These are phyloP conservation scores for Aeoliscus strigatus DNA, from an alignment of 2,797 vertebrate species.

Conservation along the genomic window DNA sequence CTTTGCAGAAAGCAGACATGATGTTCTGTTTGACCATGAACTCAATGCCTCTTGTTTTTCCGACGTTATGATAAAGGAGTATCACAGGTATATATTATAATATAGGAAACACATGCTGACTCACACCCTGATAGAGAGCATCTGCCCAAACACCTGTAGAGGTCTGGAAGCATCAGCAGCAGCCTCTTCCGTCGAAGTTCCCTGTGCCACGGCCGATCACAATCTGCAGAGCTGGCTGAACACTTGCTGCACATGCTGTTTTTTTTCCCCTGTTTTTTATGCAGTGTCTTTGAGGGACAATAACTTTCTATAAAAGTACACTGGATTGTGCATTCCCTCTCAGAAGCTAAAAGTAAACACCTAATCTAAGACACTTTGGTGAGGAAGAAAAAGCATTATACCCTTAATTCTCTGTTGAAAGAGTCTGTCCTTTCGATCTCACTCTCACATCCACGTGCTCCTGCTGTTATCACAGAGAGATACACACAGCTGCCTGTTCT, in stretches of 20 bases:
- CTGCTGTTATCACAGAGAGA: conserved; percentile 41
- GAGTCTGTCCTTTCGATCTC: conserved; percentile 28
- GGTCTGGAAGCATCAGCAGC: conserved; percentile 49
- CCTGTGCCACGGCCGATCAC: conserved; percentile 29
- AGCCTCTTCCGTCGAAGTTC: conserved; percentile 26
- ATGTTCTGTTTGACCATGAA: conserved; percentile 19
- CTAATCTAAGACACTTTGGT: conserved; percentile 49
- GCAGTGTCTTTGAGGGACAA: conserved; percentile 43
- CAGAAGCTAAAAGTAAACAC: conserved; percentile 46
- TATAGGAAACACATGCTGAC: conserved; percentile 57
- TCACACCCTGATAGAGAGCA: conserved; percentile 45
- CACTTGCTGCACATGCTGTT: conserved; percentile 2
- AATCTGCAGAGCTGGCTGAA: conserved; percentile 32
- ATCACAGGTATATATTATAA: conserved; percentile 42
- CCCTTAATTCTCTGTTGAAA: conserved; percentile 27
- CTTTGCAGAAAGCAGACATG: conserved; percentile 12
- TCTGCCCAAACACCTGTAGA: conserved; percentile 56
- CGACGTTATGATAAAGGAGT: conserved; percentile 52
- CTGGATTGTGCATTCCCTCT: conserved; percentile 20
- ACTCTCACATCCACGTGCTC: conserved; percentile 7
- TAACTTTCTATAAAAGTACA: conserved; percentile 38
- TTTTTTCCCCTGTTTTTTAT: conserved; percentile 34
- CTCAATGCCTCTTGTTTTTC: too few species aligned
- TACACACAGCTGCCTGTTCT: conserved; percentile 29
- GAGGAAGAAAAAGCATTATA: conserved; percentile 18